Conservation (phyloP, 2,797 vertebrate species). For the Streptopelia turtur region DNA sequence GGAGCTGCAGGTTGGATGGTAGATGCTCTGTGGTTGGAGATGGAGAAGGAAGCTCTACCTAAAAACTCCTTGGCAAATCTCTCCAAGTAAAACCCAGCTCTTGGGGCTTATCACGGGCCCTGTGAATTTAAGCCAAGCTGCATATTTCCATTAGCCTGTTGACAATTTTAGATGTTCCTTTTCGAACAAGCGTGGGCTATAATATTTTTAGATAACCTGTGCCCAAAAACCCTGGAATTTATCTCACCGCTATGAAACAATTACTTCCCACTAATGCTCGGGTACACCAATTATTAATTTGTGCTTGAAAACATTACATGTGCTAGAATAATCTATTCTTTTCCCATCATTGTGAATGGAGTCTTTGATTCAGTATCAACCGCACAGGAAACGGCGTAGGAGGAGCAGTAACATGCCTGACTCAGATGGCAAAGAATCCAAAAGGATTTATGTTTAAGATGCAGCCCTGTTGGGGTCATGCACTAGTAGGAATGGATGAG, state of each 20-base stretch:
- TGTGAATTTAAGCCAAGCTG: not conserved
- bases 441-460: slow-evolving; percentile 51
- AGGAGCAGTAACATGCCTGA: slow-evolving; percentile 59
- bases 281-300: slow-evolving; percentile 39
- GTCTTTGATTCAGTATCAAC: slow-evolving; percentile 68
- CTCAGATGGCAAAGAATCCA: slow-evolving; percentile 54
- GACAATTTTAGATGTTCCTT: slow-evolving; percentile 4
- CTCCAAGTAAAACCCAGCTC: not conserved
- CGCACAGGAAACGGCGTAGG: slow-evolving; percentile 66
- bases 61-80: not conserved
- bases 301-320: slow-evolving; percentile 20
- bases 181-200: not conserved
- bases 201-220: slow-evolving; percentile 8
- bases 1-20: not conserved
- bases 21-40: not conserved
- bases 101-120: not conserved
- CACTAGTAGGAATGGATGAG: not conserved
- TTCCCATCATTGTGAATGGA: slow-evolving; percentile 65
- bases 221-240: not conserved
- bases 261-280: slow-evolving; percentile 13
- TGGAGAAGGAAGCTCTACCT: not conserved
- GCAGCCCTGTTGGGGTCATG: not conserved
- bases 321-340: slow-evolving; percentile 40
- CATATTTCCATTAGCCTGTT: not conserved
- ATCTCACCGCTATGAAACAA: slow-evolving; percentile 3